These are phyloP conservation scores for Thyatira batis DNA, from an alignment of 2,888 invertebrate species.

Conservation along the genomic window DNA sequence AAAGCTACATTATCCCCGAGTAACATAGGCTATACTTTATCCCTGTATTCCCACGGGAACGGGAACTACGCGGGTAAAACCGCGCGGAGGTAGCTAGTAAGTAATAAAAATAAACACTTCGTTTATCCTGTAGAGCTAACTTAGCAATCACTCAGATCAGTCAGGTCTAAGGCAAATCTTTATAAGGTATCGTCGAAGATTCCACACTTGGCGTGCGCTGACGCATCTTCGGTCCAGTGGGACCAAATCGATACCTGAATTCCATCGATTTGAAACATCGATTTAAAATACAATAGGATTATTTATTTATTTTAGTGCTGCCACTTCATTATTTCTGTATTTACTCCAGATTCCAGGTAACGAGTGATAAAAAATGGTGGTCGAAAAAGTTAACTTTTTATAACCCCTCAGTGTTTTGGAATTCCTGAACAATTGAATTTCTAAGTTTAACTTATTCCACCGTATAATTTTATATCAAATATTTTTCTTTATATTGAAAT, in stretches of 20 bases:
- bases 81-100: no score
- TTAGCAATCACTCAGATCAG: neutral
- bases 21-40: no score
- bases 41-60: no score
- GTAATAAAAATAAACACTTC: neutral
- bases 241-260: slow-evolving; percentile 7
- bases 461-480: neutral
- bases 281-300: slow-evolving; percentile 52
- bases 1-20: no score
- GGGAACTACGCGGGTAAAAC: no score
- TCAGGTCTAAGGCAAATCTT: slow-evolving; percentile 33
- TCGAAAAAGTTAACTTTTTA: neutral
- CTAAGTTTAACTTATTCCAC: neutral
- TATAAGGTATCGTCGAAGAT: slow-evolving; percentile 48
- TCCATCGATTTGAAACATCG: slow-evolving; percentile 23
- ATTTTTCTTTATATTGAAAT: neutral
- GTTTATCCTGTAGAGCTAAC: neutral
- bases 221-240: slow-evolving; percentile 20
- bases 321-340: slow-evolving; percentile 17
- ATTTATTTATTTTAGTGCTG: slow-evolving; percentile 24
- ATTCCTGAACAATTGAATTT: neutral
- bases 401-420: neutral
- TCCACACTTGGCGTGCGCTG: slow-evolving; percentile 35
- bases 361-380: slow-evolving; percentile 4
- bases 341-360: slow-evolving; percentile 3